Base-by-base conservation (phyloP, 2,888 invertebrate genomes). In the Heliconius charithonia region DNA sequence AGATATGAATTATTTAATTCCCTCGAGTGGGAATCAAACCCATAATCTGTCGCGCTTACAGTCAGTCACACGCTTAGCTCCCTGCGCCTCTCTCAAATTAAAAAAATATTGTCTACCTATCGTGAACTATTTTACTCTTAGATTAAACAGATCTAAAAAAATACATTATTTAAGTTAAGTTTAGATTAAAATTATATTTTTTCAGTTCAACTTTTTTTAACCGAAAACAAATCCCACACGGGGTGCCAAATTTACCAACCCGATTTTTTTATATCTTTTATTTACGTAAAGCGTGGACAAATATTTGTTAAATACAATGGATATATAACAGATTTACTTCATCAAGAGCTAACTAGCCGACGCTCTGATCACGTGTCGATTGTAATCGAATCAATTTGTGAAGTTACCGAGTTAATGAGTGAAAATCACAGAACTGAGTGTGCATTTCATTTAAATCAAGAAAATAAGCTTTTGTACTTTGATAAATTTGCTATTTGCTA, bases 271-370 rank as follows among this genome's bases (percentile, higher is more conserved):
- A 4, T 37, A 67, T n/a, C 2, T 41, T 37, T 41, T 25, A 37
- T 67, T 37, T 37, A 32, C n/a, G 19, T 32, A 22, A 22, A 32
- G 22, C n/a, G n/a, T 45, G 3, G 45, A 25, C 41, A 2, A 3
- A 16, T 72, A 32, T 72, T 56, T 65, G 41, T 74, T 22, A 27
- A 62, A 25, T 12, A 27, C 63, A 27, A 75, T 78, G 78, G 76
- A 82, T 82, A 77, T 56, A 76, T 76, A 79, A 82, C 78, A 59
- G 78, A 78, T 78, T 81, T 78, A 81, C 75, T 78, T 73, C 80
- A 77, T 77, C 67, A 70, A 77, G 79, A 79, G 83, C 77, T 81
- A 81, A 80, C 79, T 79, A 74, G 81, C 77, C 65, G 45, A 76
- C 62, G 72, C 79, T 62, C 72, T 41, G 59, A 70, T 74, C 76